Base-by-base conservation (phyloP, 2,888 invertebrate genomes). In the Antheraea yamamai region DNA sequence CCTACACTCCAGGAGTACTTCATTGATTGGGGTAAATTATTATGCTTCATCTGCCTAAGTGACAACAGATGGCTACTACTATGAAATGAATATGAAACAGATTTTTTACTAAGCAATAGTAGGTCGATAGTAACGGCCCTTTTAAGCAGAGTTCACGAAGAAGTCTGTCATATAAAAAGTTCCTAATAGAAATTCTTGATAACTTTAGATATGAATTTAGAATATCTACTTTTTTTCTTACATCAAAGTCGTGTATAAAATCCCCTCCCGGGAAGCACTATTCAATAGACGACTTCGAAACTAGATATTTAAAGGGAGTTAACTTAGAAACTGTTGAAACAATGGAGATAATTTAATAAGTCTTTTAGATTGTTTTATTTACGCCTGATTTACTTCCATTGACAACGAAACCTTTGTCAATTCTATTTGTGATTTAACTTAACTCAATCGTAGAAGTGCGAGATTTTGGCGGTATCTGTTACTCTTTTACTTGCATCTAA, bases 231-330 rank as follows among this genome's bases (percentile, higher is more conserved):
- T 39, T 18, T 4, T 1, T 26, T 75, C 30, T 16, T 30, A 61
- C 23, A 12, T 75, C 23, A 16, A 16, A 52, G 72, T 51, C 14
- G 58, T 73, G 74, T 76, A 76, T 75, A 79, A 80, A 81, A 82
- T 79, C 78, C 80, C 74, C 79, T 77, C 79, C 73, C 74, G 77
- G 78, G 81, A 77, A 75, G 79, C 81, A 82, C 83, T 83, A 83
- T 85, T 86, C 83, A 83, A 83, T 82, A 80, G 82, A 77, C 81
- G 79, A 82, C 81, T 81, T 78, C 77, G 80, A 79, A 85, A 84
- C 84, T 81, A 82, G 81, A 80, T 84, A 79, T 81, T 76, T 79
- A 77, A 79, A 78, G 68, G 76, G 80, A 80, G 77, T 81, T 79
- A 84, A 84, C 77, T 81, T 79, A 75, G 78, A 79, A 81, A 82